phyloP scores from a whole-genome alignment of 2,797 vertebrate species.

The Erithacus rubecula region DNA sequence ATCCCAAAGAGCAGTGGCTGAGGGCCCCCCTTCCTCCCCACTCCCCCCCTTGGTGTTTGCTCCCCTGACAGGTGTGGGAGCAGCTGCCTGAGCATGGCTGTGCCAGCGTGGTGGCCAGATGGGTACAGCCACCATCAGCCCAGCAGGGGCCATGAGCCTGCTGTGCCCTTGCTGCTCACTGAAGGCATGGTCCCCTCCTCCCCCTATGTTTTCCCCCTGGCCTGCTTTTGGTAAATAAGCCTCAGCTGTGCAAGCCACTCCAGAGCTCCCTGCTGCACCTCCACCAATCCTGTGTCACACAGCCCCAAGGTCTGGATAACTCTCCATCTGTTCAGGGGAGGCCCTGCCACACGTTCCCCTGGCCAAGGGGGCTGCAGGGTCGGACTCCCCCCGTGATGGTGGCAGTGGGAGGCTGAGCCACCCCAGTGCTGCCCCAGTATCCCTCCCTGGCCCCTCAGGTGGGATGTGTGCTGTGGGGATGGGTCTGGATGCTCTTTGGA shows the following conservation, averaged over 20 bases:
- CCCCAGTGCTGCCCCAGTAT: not conserved
- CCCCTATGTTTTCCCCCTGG: not conserved
- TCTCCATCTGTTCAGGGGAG: not conserved
- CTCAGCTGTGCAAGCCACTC: not conserved
- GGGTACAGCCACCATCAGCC: not conserved
- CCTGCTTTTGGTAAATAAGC: not conserved
- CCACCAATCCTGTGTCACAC: not conserved
- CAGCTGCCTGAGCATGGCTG: not conserved
- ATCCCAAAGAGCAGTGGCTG: fast-evolving
- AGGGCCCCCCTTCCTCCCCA: not conserved
- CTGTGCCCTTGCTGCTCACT: fast-evolving
- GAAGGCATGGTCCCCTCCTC: not conserved
- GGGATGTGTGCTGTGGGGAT: not conserved
- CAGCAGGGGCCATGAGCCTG: not conserved
- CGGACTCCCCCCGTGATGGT: fast-evolving
- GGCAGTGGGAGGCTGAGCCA: fast-evolving
- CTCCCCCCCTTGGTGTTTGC: fast-evolving
- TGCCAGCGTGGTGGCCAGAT: not conserved
- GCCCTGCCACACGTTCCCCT: not conserved
- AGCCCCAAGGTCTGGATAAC: not conserved
- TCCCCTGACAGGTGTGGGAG: fast-evolving
- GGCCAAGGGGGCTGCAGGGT: fast-evolving
- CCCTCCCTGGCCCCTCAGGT: not conserved
- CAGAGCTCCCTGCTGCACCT: not conserved
- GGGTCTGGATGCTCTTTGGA: not conserved